Base-by-base conservation (phyloP, 2,888 invertebrate genomes). In the Druceiella hillmani region DNA sequence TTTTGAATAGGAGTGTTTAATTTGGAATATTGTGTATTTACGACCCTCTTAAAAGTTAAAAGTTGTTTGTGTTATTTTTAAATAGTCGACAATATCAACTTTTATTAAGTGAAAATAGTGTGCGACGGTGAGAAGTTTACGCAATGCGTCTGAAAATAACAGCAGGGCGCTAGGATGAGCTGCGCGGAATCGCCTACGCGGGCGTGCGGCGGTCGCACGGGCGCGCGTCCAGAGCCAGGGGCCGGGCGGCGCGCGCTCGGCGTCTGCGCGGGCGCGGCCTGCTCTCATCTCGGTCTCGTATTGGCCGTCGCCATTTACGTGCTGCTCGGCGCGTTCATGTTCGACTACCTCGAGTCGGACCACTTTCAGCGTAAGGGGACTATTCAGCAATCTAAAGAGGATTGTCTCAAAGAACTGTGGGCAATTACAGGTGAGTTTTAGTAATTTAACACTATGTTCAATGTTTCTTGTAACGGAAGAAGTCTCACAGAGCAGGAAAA, bases 341-440 rank as follows among this genome's bases (percentile, higher is more conserved):
- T 88, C 61, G 80, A 81, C 54, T 72, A 78, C 46, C 66, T 88
- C 53, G 88, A 88, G 61, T 78, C 81, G 9, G 81, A 79, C n/a
- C 75, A 78, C 43, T 68, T 78, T 47, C 72, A 78, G 51, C 78
- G 80, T 56, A 70, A 78, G 46, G 76, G 77, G 2, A 74, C 74
- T 22, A 77, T 81, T 45, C 74, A 77, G 51, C 66, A 76, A 47
- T 79, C 78, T 43, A 71, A 81, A 17, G 79, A 79, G 51, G 80
- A 80, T 58, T 84, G 84, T 50, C 59, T 84, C 48, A 76, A 76
- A 49, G 83, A 86, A 56, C 74, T 87, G 9, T 86, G 86, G 85
- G 78, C 81, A 46, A 85, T 86, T 50, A 86, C 86, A 75, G 85
- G 87, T 85, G 54, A 67, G 75, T 53, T 34, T 16, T 32, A 33